Conservation (phyloP, 1,140 invertebrate species). For the Cardiocondyla obscurior region DNA sequence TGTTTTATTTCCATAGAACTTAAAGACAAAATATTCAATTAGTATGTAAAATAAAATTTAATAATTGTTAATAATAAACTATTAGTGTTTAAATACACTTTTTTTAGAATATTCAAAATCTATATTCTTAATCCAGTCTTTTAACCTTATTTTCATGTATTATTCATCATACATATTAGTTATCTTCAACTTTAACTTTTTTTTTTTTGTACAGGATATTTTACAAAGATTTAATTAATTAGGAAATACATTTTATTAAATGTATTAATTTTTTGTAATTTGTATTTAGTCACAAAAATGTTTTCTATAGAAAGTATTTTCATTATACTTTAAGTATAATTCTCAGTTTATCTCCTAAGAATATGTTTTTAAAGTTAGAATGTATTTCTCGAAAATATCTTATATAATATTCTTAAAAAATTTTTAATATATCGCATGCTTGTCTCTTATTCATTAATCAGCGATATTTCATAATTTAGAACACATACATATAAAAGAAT, state of each 20-base stretch:
- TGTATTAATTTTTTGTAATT: neutral
- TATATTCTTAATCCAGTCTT: constrained; percentile 44
- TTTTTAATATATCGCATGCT: constrained; percentile 11
- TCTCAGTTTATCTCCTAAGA: neutral
- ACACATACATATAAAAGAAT: constrained; percentile 10
- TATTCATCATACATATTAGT: neutral
- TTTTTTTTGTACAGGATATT: neutral
- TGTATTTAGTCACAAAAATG: neutral
- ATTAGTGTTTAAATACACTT: neutral
- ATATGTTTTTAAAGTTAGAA: neutral
- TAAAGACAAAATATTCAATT: neutral
- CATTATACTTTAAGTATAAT: neutral
- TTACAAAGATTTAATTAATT: constrained; percentile 8
- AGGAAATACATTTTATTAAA: neutral
- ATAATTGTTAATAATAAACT: constrained; percentile 26
- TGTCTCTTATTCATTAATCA: constrained; percentile 35
- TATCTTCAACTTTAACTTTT: neutral
- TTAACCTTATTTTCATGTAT: constrained; percentile 10
- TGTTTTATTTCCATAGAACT: neutral
- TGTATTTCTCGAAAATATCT: neutral
- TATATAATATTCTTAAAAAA: neutral
- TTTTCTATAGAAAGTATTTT: neutral
- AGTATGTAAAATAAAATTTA: constrained; percentile 1
- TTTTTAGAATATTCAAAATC: constrained; percentile 32
- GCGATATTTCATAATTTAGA: constrained; percentile 10